phyloP scores from a whole-genome alignment of 2,797 vertebrate species.

The Eulemur mongoz region DNA sequence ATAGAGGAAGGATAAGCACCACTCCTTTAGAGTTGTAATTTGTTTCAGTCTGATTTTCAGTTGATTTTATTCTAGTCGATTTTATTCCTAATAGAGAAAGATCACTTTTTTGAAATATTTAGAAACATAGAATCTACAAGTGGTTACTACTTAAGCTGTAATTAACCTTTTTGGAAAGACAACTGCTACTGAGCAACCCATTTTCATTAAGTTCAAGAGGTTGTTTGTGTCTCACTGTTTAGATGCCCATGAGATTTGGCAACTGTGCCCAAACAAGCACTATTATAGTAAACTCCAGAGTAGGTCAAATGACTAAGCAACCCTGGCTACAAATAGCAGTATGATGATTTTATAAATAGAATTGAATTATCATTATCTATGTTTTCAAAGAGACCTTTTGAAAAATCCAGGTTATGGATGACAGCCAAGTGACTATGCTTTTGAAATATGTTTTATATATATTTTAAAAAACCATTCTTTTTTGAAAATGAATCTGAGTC shows the following conservation, averaged over 20 bases:
- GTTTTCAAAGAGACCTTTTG: conserved; percentile 27
- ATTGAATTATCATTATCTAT: conserved; percentile 13
- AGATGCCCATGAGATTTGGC: background rate
- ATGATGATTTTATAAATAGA: conserved; percentile 57
- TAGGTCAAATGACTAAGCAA: conserved; percentile 37
- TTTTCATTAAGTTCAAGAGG: background rate
- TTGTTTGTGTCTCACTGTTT: background rate
- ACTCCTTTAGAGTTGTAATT: background rate
- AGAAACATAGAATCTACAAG: background rate
- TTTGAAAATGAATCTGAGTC: background rate
- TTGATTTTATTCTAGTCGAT: background rate
- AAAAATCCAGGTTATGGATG: conserved; percentile 15
- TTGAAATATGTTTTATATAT: background rate
- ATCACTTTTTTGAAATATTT: background rate
- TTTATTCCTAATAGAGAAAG: conserved; percentile 4
- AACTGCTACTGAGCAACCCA: background rate
- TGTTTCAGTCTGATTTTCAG: background rate
- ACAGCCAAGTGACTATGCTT: background rate
- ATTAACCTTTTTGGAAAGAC: background rate
- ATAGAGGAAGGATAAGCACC: background rate
- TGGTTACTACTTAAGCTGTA: background rate
- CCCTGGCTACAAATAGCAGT: background rate
- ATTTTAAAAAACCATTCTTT: background rate
- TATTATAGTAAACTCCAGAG: background rate
- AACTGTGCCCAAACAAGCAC: background rate